Evolutionary conservation across 2,888 invertebrate genomes (phyloP).

Genomic region (Julus scanicus): DNA sequence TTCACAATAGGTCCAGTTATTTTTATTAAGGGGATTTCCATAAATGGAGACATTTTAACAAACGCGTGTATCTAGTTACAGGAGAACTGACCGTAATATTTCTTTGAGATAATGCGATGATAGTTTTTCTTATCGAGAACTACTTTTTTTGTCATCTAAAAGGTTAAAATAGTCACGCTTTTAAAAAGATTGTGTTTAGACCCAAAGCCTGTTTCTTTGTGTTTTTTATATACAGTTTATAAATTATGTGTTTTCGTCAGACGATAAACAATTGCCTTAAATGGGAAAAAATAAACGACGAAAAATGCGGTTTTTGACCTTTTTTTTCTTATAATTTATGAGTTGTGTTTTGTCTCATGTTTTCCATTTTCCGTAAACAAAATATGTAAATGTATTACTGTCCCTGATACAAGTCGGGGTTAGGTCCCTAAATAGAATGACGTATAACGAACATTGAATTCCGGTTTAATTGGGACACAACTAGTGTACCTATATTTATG

Average conservation of each 20-base stretch:
- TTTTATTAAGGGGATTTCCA: too few relatives aligned
- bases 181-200: neutral
- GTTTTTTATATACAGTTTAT: neutral
- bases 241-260: neutral
- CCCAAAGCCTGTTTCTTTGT: neutral
- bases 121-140: neutral
- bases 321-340: neutral
- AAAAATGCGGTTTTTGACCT: neutral
- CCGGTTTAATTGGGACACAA: too few relatives aligned
- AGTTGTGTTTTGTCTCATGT: neutral
- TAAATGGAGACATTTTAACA: too few relatives aligned
- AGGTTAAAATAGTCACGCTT: neutral
- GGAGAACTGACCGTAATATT: too few relatives aligned
- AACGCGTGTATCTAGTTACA: too few relatives aligned
- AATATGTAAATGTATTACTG: neutral
- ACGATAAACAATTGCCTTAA: conserved; percentile 26
- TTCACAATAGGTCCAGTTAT: too few relatives aligned
- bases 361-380: neutral
- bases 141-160: neutral
- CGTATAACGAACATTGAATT: too few relatives aligned
- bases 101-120: neutral
- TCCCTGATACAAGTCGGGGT: too few relatives aligned
- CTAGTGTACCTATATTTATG: too few relatives aligned
- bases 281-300: neutral
- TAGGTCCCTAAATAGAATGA: too few relatives aligned